phyloP scores from a whole-genome alignment of 1,140 invertebrate species.

The Dinoponera quadriceps region DNA sequence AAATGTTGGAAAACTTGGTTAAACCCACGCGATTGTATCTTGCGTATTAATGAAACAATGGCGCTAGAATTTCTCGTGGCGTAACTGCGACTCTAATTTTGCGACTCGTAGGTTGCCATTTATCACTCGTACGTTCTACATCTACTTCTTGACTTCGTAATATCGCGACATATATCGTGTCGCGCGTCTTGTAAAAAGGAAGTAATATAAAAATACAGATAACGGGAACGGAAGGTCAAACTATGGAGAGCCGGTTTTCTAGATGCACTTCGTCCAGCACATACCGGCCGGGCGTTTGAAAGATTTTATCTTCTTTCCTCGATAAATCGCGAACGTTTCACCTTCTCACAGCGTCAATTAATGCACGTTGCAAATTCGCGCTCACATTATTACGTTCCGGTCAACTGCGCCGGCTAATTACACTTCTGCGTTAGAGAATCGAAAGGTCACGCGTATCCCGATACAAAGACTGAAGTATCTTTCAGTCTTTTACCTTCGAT shows the following conservation, averaged over 20 bases:
- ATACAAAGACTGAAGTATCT: background rate
- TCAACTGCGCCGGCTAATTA: constrained; percentile 46
- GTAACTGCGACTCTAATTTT: background rate
- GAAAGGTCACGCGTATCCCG: background rate
- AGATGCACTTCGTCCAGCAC: background rate
- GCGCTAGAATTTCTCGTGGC: background rate
- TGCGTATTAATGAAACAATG: background rate
- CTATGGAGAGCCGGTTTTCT: background rate
- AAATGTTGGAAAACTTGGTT: background rate
- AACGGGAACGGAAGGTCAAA: constrained; percentile 2
- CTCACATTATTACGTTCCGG: constrained; percentile 26
- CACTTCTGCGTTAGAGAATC: constrained; percentile 22
- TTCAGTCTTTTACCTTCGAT: background rate
- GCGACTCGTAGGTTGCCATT: background rate
- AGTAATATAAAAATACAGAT: background rate
- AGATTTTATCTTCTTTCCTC: constrained; percentile 2
- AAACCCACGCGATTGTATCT: background rate
- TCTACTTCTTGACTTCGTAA: background rate
- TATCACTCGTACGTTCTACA: background rate
- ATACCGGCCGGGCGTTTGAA: background rate
- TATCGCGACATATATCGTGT: background rate
- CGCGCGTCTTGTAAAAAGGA: background rate
- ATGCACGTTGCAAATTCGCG: constrained; percentile 9
- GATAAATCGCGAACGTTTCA: constrained; percentile 4
- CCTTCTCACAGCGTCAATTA: constrained; percentile 22